phyloP scores from a whole-genome alignment of 1,140 invertebrate species.

The Agrilus planipennis region DNA sequence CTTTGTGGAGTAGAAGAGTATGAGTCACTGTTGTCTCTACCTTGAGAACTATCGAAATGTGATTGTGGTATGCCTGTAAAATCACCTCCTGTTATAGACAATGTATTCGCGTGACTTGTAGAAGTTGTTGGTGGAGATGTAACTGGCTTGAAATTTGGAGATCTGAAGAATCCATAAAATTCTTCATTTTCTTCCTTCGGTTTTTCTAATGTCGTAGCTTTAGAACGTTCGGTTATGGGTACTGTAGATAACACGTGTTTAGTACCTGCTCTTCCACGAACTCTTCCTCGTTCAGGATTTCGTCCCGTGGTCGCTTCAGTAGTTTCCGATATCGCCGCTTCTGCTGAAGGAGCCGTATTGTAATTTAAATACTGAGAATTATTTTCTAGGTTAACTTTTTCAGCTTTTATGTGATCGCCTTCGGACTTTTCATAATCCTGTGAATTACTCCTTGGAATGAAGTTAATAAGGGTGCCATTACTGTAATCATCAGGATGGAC shows the following conservation, averaged over 20 bases:
- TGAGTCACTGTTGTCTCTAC: no score
- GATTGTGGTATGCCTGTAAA: not conserved
- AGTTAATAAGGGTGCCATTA: no score
- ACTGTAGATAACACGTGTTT: no score
- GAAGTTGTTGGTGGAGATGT: not conserved
- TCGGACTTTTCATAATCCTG: no score
- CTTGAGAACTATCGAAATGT: not conserved
- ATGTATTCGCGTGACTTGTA: not conserved
- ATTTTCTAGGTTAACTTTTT: not conserved
- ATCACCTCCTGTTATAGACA: not conserved
- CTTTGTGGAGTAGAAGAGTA: no score
- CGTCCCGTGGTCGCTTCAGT: slow-evolving; percentile 6
- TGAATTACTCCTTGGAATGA: no score
- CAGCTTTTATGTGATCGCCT: no score
- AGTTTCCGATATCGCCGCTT: no score
- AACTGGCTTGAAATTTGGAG: slow-evolving; percentile 19
- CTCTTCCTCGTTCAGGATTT: slow-evolving; percentile 13
- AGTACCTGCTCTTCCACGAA: slow-evolving; percentile 28
- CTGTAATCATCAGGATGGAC: no score
- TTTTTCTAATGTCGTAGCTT: slow-evolving; percentile 6
- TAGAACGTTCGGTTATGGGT: slow-evolving; percentile 13
- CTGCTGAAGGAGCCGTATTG: no score
- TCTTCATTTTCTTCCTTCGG: slow-evolving; percentile 20
- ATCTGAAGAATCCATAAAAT: slow-evolving; percentile 31
- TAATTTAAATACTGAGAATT: slow-evolving; percentile 7